Conservation (phyloP, 2,797 vertebrate genomes). For the Liasis olivaceus region DNA sequence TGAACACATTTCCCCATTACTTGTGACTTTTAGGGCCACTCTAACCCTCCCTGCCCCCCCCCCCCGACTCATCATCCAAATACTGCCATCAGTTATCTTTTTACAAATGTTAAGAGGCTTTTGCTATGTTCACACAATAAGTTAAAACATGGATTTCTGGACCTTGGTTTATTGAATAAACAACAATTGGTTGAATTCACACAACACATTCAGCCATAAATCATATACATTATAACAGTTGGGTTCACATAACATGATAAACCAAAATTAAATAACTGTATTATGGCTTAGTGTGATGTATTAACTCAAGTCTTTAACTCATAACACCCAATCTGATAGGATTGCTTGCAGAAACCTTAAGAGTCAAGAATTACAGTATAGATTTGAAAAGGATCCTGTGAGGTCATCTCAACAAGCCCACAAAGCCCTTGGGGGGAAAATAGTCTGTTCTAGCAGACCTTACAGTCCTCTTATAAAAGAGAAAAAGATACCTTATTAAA, state of each 20-base stretch:
- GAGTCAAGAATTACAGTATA: background rate
- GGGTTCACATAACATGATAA: background rate
- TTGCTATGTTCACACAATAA: background rate
- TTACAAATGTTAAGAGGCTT: background rate
- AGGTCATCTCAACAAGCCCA: background rate
- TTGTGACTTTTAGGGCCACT: background rate
- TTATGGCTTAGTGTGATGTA: background rate
- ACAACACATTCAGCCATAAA: background rate
- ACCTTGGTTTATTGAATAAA: background rate
- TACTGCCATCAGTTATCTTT: background rate
- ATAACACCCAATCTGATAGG: background rate
- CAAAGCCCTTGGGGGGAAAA: background rate
- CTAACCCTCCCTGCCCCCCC: background rate
- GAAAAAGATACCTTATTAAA: background rate
- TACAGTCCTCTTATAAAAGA: background rate
- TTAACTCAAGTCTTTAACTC: background rate
- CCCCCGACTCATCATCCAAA: background rate
- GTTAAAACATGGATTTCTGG: background rate
- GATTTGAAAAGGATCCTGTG: background rate
- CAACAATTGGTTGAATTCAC: background rate
- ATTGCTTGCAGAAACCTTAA: background rate
- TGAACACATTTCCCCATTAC: background rate
- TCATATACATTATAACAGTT: background rate
- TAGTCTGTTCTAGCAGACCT: background rate
- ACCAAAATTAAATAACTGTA: background rate